These are phyloP conservation scores for Candidula unifasciata DNA, from an alignment of 2,888 invertebrate species.

Conservation along the genomic window DNA sequence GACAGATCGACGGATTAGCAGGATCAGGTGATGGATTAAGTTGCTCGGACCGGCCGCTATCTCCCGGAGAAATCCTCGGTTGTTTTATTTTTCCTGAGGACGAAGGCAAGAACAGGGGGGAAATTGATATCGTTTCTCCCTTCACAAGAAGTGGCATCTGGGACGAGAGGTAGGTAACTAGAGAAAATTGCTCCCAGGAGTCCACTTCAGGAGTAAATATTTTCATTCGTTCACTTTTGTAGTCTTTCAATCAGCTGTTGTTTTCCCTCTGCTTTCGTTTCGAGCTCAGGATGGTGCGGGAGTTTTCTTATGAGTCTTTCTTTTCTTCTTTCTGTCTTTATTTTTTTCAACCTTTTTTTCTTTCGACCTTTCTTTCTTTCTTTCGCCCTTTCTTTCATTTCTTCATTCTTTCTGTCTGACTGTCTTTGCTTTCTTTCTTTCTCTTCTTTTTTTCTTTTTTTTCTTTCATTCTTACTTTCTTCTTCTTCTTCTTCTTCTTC, in stretches of 20 bases:
- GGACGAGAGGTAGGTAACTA: not conserved
- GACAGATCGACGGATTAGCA: not conserved
- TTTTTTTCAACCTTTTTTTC: not conserved
- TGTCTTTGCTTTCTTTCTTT: conserved; percentile 34
- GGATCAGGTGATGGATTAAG: not conserved
- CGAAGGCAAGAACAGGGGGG: too few species aligned
- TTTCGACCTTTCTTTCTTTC: not conserved
- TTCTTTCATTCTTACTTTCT: not conserved
- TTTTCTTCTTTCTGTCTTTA: not conserved
- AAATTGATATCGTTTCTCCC: too few species aligned
- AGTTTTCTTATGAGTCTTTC: not conserved
- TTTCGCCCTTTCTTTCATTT: not conserved
- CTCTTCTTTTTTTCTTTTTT: conserved; percentile 35
- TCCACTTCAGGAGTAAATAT: not conserved
- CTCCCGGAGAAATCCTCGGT: not conserved
- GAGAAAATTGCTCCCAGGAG: not conserved
- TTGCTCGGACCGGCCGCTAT: not conserved
- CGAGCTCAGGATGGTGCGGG: not conserved
- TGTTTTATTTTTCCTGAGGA: too few species aligned
- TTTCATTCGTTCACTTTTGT: too few species aligned
- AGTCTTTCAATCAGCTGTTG: too few species aligned
- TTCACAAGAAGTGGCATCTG: too few species aligned
- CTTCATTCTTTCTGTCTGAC: not conserved
- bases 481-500: conserved; percentile 34
- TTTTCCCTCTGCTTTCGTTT: too few species aligned